phyloP scores from a whole-genome alignment of 2,113 vertebrate species.

The Natator depressus region DNA sequence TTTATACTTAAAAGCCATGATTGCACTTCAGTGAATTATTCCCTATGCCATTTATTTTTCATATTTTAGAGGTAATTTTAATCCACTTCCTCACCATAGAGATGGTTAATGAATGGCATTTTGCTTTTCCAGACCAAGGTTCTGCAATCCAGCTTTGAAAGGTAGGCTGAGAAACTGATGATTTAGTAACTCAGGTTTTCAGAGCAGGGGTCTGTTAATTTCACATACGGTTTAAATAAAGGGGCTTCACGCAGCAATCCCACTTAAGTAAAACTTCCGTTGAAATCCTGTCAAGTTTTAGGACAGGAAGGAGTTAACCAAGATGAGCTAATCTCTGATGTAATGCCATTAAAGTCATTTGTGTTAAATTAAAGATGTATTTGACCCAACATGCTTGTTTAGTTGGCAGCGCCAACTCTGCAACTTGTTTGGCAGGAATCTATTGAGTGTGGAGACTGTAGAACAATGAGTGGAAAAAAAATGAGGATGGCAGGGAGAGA shows the following conservation, averaged over 20 bases:
- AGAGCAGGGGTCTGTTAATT: slow-evolving; percentile 13
- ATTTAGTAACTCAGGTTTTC: slow-evolving; percentile 37
- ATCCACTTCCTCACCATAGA: neutral
- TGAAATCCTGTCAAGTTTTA: neutral
- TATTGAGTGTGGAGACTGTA: neutral
- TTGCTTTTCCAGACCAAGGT: neutral
- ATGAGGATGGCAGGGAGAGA: neutral
- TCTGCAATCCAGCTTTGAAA: neutral
- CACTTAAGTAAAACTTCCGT: neutral
- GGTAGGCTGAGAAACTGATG: neutral
- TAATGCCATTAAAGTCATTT: slow-evolving; percentile 20
- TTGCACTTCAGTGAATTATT: slow-evolving; percentile 23
- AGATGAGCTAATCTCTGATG: slow-evolving; percentile 36
- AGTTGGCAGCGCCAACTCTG: slow-evolving; percentile 23
- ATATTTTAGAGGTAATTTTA: slow-evolving; percentile 24
- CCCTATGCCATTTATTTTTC: neutral
- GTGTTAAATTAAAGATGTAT: slow-evolving; percentile 17
- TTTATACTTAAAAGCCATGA: slow-evolving; percentile 44
- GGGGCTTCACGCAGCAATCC: neutral
- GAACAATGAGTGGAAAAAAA: neutral
- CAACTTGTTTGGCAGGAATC: slow-evolving; percentile 18
- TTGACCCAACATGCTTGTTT: slow-evolving; percentile 18
- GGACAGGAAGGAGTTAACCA: neutral
- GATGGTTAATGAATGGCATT: slow-evolving; percentile 17
- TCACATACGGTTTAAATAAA: neutral